Evolutionary conservation across 2,113 vertebrate species (phyloP).

Genomic region (Oriolus oriolus): DNA sequence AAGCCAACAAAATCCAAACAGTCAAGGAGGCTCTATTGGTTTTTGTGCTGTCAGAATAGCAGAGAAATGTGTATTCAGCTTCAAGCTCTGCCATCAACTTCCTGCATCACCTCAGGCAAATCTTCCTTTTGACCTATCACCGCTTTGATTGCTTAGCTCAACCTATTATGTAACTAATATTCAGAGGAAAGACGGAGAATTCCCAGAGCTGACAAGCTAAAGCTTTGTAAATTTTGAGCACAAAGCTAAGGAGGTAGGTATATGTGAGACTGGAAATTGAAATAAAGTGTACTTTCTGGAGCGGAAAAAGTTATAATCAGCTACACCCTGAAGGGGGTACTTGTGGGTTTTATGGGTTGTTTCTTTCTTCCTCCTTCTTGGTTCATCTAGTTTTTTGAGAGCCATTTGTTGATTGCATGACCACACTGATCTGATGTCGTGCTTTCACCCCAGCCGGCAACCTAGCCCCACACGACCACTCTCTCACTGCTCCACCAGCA

Average conservation of each 20-base stretch:
- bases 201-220: constrained; percentile 50
- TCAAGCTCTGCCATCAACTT: constrained; percentile 52
- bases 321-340: background rate
- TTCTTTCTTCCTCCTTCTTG: background rate
- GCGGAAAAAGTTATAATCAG: background rate
- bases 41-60: constrained; percentile 32
- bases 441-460: background rate
- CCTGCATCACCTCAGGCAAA: constrained; percentile 58
- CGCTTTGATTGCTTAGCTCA: constrained; percentile 49
- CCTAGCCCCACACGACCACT: rapidly evolving
- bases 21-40: background rate
- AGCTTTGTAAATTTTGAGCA: constrained; percentile 48
- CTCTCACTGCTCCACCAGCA: background rate
- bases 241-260: constrained; percentile 7
- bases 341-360: background rate
- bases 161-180: constrained; percentile 62
- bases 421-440: background rate
- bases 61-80: constrained; percentile 41
- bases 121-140: constrained; percentile 61
- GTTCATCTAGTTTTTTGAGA: background rate
- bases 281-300: constrained; percentile 26
- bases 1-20: constrained; percentile 24
- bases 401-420: background rate
- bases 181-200: constrained; percentile 25
- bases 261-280: background rate